Percentiles rank a stretch among this genome's conserved stretches.
These are phyloP conservation scores for Fukomys damarensis DNA, from an alignment of 2,113 vertebrate species.

Conservation along the genomic window DNA sequence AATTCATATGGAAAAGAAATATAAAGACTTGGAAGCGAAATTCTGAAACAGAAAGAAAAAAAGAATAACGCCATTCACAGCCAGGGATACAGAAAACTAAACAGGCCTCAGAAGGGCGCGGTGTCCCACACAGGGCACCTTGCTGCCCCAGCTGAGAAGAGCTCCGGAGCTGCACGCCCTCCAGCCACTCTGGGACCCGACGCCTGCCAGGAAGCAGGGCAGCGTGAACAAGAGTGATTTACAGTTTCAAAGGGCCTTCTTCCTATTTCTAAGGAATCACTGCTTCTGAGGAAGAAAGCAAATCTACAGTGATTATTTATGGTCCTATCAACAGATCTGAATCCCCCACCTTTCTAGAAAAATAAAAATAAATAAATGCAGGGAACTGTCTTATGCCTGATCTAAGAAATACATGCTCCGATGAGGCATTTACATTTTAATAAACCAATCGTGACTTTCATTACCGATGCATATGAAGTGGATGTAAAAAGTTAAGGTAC, in stretches of 20 bases:
- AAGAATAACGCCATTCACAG: not conserved
- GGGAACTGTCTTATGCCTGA: constrained; percentile 73
- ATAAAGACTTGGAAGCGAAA: constrained; percentile 58
- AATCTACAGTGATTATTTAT: constrained; percentile 76
- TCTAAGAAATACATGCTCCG: constrained; percentile 79
- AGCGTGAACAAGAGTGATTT: constrained; percentile 28
- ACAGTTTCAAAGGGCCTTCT: constrained; percentile 79
- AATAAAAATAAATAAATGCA: constrained; percentile 65
- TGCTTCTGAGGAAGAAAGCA: constrained; percentile 83
- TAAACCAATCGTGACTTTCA: constrained; percentile 78
- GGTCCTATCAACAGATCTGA: constrained; percentile 78
- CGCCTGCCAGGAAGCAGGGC: constrained; percentile 36
- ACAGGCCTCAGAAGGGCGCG: not conserved
- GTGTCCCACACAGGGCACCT: not conserved
- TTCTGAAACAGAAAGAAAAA: not conserved
- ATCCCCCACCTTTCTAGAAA: constrained; percentile 70
- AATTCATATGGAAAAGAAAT: constrained; percentile 15
- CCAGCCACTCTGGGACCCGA: constrained; percentile 55
- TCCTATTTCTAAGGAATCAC: constrained; percentile 73
- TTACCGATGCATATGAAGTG: constrained; percentile 49
- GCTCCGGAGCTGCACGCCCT: fast-evolving
- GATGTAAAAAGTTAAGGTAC: constrained; percentile 46
- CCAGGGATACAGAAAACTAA: fast-evolving
- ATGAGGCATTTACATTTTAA: constrained; percentile 84
- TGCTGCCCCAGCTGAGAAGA: constrained; percentile 37